Evolutionary conservation across 2,797 vertebrate genomes (phyloP).

Genomic region (Chelidonichthys spinosus): DNA sequence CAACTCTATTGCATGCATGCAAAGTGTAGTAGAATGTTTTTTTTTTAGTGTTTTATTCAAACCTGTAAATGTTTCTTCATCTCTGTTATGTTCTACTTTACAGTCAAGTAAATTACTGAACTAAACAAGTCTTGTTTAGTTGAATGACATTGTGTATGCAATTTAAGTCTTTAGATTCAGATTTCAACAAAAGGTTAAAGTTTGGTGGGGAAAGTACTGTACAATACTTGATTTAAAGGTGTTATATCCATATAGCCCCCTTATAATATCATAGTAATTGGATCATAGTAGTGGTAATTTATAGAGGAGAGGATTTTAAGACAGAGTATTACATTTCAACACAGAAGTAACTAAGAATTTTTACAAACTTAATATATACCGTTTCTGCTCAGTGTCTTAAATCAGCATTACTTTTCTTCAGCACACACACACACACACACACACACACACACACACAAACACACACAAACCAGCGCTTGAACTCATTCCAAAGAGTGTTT

Average conservation of each 20-base stretch:
- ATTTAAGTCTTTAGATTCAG: background rate
- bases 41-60: background rate
- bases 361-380: constrained; percentile 33
- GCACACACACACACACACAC: constrained; percentile 3
- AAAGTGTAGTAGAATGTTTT: background rate
- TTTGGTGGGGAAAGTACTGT: background rate
- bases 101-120: too few relatives aligned
- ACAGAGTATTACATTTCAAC: constrained; percentile 20
- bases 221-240: background rate
- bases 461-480: constrained; percentile 44
- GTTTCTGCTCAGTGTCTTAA: constrained; percentile 8
- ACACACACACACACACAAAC: constrained; percentile 14
- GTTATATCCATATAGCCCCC: background rate
- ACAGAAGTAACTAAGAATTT: constrained; percentile 46
- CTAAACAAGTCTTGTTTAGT: background rate
- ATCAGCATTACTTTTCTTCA: constrained; percentile 21
- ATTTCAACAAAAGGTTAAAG: background rate
- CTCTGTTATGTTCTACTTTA: background rate
- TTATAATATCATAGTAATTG: background rate
- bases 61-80: background rate
- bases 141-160: background rate
- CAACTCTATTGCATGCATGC: background rate
- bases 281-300: background rate
- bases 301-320: background rate
- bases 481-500: constrained; percentile 65